Conservation (phyloP, 2,888 invertebrate genomes). For the Girardia tigrina region DNA sequence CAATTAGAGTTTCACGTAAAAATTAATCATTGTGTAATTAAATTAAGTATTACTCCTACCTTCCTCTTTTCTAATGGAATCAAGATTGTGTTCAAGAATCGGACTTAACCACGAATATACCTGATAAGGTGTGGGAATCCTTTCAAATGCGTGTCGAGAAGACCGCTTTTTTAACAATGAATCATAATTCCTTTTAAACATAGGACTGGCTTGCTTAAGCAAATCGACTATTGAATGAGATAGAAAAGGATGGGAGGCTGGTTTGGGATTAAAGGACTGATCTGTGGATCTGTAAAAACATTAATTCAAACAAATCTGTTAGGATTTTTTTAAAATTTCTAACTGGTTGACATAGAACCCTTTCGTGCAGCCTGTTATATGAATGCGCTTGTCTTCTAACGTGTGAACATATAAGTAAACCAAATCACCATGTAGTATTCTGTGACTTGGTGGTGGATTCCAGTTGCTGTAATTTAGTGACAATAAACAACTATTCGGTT, state of each 20-base stretch:
- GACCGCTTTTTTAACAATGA: constrained; percentile 43
- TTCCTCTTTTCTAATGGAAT: constrained; percentile 92
- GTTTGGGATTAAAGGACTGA: constrained; percentile 83
- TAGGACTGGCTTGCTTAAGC: constrained; percentile 71
- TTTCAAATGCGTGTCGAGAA: constrained; percentile 83
- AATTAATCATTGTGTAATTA: background rate
- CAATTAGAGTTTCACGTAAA: background rate
- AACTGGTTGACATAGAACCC: constrained; percentile 93
- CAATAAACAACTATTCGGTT: constrained; percentile 54
- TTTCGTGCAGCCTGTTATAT: constrained; percentile 84
- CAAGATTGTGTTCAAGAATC: constrained; percentile 77
- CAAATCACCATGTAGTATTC: constrained; percentile 84
- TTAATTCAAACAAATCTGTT: background rate
- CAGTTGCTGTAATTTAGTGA: constrained; percentile 89
- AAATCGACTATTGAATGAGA: constrained; percentile 91
- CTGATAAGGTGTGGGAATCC: constrained; percentile 93
- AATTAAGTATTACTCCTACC: too few relatives aligned
- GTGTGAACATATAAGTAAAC: constrained; percentile 88
- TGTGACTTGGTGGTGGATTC: constrained; percentile 93
- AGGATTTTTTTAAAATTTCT: constrained; percentile 46
- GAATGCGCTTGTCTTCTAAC: constrained; percentile 81
- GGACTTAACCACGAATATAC: constrained; percentile 87
- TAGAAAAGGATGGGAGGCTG: constrained; percentile 72
- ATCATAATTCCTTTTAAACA: constrained; percentile 57
- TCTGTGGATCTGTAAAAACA: constrained; percentile 62